Base-by-base conservation (phyloP, 2,888 invertebrate genomes). In the Cancer borealis region DNA sequence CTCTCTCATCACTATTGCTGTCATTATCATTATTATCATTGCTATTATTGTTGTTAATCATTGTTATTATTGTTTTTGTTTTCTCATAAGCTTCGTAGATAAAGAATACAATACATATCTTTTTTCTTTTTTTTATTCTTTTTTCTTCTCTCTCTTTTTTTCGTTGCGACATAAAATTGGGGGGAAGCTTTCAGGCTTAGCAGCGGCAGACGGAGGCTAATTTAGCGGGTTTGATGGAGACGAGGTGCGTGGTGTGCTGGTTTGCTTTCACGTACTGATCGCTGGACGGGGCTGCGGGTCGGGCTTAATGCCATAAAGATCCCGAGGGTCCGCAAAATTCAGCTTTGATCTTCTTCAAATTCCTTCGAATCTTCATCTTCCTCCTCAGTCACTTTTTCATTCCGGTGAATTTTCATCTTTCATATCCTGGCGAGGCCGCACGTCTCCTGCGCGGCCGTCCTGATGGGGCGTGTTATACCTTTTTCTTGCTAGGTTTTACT, bases 371-470 rank as follows among this genome's bases (percentile, higher is more conserved):
- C 30, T 30, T 79, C 79, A 26, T 30, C 30, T 10, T 79, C 79
- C 79, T 30, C 79, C 12, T 79, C 79, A 79, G 30, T 79, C 30
- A 79, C 79, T 79, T 79, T 79, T 79, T 79, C 79, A 79, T 79
- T 30, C 79, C 30, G 21, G 30, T 5, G 10, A 79, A 79, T 79
- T 79, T 79, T 30, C 79, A 30, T 79, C 79, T 79, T 79, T 79
- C 8, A 79, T 30, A 30, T 30, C 30, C 30, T 79, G 12, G 21
- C 54, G 54, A 14, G 12, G 54, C 54, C 54, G 14, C 79, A 30
- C 79, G 79, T 30, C 30, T 79, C 26, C 79, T 17, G 21, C n/a
- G 30, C 30, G 26, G 30, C 26, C 30, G 26, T 26, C 79, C 12
- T 79, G 5, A 66, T 66, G 66, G 17, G 6, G 45, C 5, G 45